phyloP scores from a whole-genome alignment of 2,113 vertebrate genomes.

The Sceloporus undulatus region DNA sequence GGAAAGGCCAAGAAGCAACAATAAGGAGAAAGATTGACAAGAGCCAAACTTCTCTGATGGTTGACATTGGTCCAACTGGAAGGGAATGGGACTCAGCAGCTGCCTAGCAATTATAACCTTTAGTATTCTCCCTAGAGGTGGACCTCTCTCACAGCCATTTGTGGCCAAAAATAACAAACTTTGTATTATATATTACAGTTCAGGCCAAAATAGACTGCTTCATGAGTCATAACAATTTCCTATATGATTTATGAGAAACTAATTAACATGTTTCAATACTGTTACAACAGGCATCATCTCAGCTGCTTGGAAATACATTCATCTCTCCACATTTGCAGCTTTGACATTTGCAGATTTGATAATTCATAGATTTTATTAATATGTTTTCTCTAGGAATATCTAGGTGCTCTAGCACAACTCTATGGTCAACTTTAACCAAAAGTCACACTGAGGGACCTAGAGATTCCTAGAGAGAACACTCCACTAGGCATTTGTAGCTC shows the following conservation, averaged over 20 bases:
- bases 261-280: slow-evolving; percentile 14
- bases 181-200: not conserved
- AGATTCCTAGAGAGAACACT: too few relatives aligned
- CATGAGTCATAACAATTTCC: not conserved
- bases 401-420: too few relatives aligned
- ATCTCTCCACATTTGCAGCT: too few relatives aligned
- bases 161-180: not conserved
- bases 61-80: not conserved
- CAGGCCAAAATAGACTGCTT: not conserved
- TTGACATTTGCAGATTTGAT: too few relatives aligned
- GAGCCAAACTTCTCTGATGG: not conserved
- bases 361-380: too few relatives aligned
- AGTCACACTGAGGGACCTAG: too few relatives aligned
- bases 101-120: not conserved
- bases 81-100: not conserved
- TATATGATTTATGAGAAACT: not conserved
- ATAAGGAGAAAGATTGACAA: not conserved
- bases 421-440: too few relatives aligned
- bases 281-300: fast-evolving
- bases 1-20: not conserved
- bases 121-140: too few relatives aligned
- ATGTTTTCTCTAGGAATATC: too few relatives aligned
- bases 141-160: not conserved
- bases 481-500: too few relatives aligned
- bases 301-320: too few relatives aligned